Conservation (phyloP, 2,888 invertebrate species). For the Villa cingulata region DNA sequence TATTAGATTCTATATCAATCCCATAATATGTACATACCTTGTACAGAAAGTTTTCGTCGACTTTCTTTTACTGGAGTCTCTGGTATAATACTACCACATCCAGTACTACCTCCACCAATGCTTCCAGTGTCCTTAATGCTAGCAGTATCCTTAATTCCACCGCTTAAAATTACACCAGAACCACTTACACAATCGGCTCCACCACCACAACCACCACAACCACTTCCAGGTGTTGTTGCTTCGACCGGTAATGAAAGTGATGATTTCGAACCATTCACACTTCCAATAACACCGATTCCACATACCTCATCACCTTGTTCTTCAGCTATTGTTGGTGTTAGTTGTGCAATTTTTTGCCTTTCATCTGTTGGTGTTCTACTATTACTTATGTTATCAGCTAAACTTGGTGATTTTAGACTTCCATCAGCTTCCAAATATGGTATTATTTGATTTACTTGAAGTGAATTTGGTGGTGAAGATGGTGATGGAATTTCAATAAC, state of each 20-base stretch:
- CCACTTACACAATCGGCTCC: not conserved
- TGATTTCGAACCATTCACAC: conserved; percentile 20
- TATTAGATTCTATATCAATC: no score
- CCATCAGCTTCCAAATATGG: conserved; percentile 10
- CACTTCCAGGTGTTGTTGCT: conserved; percentile 23
- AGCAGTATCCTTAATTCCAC: not conserved
- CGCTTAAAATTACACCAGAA: not conserved
- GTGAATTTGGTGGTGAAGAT: conserved; percentile 6
- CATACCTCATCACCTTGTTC: conserved; percentile 3
- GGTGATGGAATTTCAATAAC: conserved; percentile 15
- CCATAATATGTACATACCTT: conserved; percentile 27
- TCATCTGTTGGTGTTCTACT: conserved; percentile 11
- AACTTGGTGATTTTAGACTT: conserved; percentile 11
- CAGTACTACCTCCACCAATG: conserved; percentile 8
- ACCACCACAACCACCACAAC: conserved; percentile 21
- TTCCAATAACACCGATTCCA: conserved; percentile 5
- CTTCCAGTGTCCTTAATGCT: not conserved
- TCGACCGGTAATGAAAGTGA: conserved; percentile 25
- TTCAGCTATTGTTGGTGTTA: conserved; percentile 21
- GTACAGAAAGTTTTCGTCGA: conserved; percentile 33
- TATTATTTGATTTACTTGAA: conserved; percentile 11
- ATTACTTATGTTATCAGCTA: conserved; percentile 9
- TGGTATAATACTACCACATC: conserved; percentile 12
- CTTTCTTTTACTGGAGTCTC: conserved; percentile 27
- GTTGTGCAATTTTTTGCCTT: conserved; percentile 11